A percentile compares a stretch with the other conserved stretches of the same genome.
phyloP scores from a whole-genome alignment of 2,888 invertebrate species.

The Pherbina coryleti region DNA sequence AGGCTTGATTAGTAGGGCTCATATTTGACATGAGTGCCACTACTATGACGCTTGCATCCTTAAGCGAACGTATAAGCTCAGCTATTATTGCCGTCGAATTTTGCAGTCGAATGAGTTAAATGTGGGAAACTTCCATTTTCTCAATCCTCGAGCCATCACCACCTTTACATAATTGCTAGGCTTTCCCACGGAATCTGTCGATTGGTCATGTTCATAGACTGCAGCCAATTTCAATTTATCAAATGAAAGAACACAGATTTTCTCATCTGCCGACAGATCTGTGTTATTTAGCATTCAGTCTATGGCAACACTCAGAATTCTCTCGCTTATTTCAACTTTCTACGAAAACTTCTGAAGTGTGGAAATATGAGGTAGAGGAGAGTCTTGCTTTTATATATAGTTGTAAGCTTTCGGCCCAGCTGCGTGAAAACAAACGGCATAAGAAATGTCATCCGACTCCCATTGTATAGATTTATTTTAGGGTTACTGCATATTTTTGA shows the following conservation, averaged over 20 bases:
- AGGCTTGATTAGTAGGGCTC: too few species aligned
- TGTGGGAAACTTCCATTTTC: constrained; percentile 40
- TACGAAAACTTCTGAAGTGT: background rate
- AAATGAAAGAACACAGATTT: constrained; percentile 44
- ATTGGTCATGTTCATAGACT: constrained; percentile 28
- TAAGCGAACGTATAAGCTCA: too few species aligned
- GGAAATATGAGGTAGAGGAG: constrained; percentile 9
- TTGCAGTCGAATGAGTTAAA: constrained; percentile 39
- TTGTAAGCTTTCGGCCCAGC: too few species aligned
- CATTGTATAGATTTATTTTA: too few species aligned
- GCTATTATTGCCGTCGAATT: background rate
- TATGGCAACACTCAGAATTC: too few species aligned
- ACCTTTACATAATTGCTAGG: constrained; percentile 41
- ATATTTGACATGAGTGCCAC: too few species aligned
- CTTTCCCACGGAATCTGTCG: background rate
- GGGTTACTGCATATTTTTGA: too few species aligned
- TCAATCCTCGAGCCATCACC: constrained; percentile 39
- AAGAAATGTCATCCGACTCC: background rate
- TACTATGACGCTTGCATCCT: too few species aligned
- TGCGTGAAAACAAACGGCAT: background rate
- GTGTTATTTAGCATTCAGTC: too few species aligned
- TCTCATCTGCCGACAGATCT: constrained; percentile 13
- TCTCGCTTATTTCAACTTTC: too few species aligned
- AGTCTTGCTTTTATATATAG: constrained; percentile 11
- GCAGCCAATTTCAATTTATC: constrained; percentile 43